Evolutionary conservation across 2,888 invertebrate species (phyloP).

Genomic region (Andrena camellia): DNA sequence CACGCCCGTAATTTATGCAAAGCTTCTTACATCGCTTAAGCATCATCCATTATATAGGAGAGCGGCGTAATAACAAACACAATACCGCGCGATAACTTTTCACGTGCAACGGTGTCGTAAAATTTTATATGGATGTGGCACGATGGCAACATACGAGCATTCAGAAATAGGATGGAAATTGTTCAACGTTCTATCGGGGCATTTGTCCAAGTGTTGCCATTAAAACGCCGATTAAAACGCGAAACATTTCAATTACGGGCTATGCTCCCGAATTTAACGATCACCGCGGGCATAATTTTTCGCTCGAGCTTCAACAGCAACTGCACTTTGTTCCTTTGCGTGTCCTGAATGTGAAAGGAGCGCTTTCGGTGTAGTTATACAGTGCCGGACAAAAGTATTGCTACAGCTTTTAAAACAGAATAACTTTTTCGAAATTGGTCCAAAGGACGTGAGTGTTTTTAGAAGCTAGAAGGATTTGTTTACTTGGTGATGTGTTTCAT

Average conservation of each 20-base stretch:
- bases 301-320: background rate
- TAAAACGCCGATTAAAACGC: conserved; percentile 49
- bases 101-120: conserved; percentile 34
- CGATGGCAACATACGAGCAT: conserved; percentile 21
- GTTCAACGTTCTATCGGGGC: background rate
- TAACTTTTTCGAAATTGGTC: too few relatives aligned
- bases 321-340: background rate
- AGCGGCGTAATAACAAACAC: conserved; percentile 26
- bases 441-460: too few relatives aligned
- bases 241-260: conserved; percentile 29
- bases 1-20: conserved; percentile 50
- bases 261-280: background rate
- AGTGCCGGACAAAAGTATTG: too few relatives aligned
- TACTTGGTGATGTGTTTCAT: too few relatives aligned
- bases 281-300: background rate
- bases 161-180: conserved; percentile 24
- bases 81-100: conserved; percentile 40
- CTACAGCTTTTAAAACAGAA: too few relatives aligned
- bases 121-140: conserved; percentile 34
- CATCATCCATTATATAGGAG: conserved; percentile 31
- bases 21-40: conserved; percentile 53
- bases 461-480: too few relatives aligned
- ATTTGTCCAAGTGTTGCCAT: conserved; percentile 25
- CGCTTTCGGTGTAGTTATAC: too few relatives aligned
- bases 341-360: background rate